Evolutionary conservation across 2,797 vertebrate genomes (phyloP).

Genomic region (Sciurus vulgaris): DNA sequence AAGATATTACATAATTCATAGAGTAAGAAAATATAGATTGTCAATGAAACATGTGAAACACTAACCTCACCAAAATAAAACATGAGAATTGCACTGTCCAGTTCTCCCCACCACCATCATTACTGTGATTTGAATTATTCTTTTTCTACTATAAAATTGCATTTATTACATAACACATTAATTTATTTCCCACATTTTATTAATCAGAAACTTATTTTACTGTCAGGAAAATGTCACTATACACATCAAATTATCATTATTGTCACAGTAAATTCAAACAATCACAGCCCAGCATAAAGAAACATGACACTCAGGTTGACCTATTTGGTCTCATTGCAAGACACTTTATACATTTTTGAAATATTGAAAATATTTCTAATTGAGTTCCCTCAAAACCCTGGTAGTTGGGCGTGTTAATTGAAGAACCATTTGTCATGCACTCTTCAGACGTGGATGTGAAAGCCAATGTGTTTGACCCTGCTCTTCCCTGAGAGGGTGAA

Average conservation of each 20-base stretch:
- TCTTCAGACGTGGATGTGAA: neutral
- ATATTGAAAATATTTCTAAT: neutral
- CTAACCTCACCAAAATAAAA: neutral
- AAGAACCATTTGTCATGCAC: neutral
- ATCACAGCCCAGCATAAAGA: neutral
- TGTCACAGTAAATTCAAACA: neutral
- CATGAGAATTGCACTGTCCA: neutral
- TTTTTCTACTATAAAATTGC: neutral
- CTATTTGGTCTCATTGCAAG: neutral
- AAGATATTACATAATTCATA: neutral
- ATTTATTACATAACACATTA: conserved; percentile 9
- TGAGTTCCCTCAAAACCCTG: neutral
- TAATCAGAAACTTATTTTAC: conserved; percentile 6
- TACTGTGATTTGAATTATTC: neutral
- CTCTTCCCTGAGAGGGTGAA: neutral
- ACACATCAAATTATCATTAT: neutral
- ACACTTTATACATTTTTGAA: neutral
- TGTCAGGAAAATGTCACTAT: neutral
- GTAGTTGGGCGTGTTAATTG: neutral
- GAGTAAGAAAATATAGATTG: conserved; percentile 16
- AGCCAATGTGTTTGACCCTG: neutral
- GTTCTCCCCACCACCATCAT: neutral
- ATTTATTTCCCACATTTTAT: neutral
- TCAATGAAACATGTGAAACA: neutral
- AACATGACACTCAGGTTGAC: neutral